Conservation (phyloP, 2,113 vertebrate species). For the Oryzias melastigma region DNA sequence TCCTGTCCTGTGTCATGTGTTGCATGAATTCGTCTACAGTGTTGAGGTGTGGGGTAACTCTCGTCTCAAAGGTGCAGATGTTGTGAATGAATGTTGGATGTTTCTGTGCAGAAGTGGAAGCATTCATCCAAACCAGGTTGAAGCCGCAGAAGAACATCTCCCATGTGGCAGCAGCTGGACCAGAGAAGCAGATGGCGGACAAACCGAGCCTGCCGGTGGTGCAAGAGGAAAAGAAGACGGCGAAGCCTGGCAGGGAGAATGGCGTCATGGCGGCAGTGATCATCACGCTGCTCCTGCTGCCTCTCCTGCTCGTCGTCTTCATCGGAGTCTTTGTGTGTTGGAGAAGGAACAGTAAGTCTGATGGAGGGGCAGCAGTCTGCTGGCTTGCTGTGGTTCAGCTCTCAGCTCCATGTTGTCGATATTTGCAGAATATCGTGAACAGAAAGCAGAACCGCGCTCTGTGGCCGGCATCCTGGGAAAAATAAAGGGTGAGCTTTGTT, state of each 20-base stretch:
- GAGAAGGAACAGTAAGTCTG: constrained; percentile 85
- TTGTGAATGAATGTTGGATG: not conserved
- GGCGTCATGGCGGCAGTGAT: constrained; percentile 83
- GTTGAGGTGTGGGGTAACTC: not conserved
- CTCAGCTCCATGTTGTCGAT: not conserved
- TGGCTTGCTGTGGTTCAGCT: not conserved
- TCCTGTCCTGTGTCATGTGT: too few relatives aligned
- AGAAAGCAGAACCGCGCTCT: constrained; percentile 85
- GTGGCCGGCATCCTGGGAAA: constrained; percentile 88
- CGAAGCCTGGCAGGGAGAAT: constrained; percentile 62
- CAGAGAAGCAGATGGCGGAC: constrained; percentile 30
- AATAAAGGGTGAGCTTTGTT: constrained; percentile 81
- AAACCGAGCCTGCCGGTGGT: constrained; percentile 12
- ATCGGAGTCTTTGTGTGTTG: constrained; percentile 86
- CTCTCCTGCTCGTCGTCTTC: constrained; percentile 82
- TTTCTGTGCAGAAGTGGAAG: constrained; percentile 80
- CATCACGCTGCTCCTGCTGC: constrained; percentile 88
- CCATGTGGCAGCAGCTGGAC: constrained; percentile 54
- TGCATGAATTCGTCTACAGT: too few relatives aligned
- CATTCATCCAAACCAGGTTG: constrained; percentile 80
- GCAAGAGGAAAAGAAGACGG: constrained; percentile 64
- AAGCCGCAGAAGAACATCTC: constrained; percentile 75
- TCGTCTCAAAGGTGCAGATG: not conserved
- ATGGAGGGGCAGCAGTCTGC: constrained; percentile 44
- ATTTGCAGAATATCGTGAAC: constrained; percentile 80